These are phyloP conservation scores for Amorpha juglandis DNA, from an alignment of 2,888 invertebrate species.

Conservation along the genomic window DNA sequence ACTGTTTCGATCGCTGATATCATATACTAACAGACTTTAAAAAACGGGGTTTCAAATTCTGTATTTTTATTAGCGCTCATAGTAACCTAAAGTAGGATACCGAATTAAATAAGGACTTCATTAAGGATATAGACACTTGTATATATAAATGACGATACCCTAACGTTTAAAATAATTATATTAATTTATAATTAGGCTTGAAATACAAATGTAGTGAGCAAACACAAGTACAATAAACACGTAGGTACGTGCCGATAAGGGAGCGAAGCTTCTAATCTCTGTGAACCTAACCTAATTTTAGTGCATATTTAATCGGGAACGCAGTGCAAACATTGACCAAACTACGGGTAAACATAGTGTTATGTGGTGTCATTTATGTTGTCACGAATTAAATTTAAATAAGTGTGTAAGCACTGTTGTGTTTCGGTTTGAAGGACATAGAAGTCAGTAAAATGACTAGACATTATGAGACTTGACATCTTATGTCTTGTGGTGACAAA, in stretches of 20 bases:
- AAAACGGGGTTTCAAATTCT: no score
- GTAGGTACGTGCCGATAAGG: constrained; percentile 4
- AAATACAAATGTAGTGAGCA: constrained; percentile 6
- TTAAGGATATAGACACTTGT: background rate
- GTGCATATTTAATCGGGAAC: background rate
- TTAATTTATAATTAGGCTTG: background rate
- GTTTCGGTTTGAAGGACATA: no score
- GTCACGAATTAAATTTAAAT: no score
- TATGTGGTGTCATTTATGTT: background rate
- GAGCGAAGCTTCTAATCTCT: background rate
- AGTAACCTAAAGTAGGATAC: no score
- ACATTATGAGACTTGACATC: no score
- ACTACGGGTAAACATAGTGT: background rate
- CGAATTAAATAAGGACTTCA: no score
- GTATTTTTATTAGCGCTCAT: no score
- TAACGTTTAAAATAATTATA: background rate
- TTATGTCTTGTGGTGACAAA: no score
- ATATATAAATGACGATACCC: background rate
- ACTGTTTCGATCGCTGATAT: no score
- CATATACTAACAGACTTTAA: no score
- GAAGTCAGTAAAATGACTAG: no score
- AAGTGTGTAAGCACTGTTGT: no score
- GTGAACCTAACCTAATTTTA: constrained; percentile 13
- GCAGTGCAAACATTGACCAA: background rate
- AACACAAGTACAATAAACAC: background rate